Evolutionary conservation across 2,888 invertebrate genomes (phyloP), one percentile per base, ranked within the genome.

Genomic region (Nomada hirtipes): DNA sequence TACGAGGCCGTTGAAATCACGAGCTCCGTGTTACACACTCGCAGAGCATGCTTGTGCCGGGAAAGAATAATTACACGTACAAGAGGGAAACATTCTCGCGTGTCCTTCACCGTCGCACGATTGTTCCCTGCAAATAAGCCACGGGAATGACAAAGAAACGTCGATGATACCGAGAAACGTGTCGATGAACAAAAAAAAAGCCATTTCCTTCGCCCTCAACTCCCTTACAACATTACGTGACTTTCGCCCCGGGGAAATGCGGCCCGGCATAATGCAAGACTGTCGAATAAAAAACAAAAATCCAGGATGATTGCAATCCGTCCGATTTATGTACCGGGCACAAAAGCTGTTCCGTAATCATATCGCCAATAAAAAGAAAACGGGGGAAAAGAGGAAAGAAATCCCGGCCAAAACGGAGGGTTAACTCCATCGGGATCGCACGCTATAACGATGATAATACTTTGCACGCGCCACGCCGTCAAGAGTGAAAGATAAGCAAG

Each of bases 401-500:
- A 65, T 53, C 20, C 4, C 3, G 29, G 2, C 2, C 2, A 2
- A 9, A 57, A 36, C 18, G 29, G 44, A 44, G 67, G 70, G 18
- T 52, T 65, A 61, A 50, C 4, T 71, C 44, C 52, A 70, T 10
- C 23, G 47, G 42, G 55, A 0, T 44, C 50, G 55, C 68, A 57
- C n/a, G 47, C 47, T 47, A 65, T 55, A 72, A 78, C 44, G 74
- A 50, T 50, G 83, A 75, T 75, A 77, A 81, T 74, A 68, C 75
- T 44, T 61, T 20, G 65, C 69, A 74, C 79, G 82, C 79, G 60
- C 29, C 42, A 2, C 29, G 15, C 15, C 61, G 36, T 75, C 44
- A 36, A 75, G 60, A 65, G 68, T 18, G 47, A 13, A 47, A 82
- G 75, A 82, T 84, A 84, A 83, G 72, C 52, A 26, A 26, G 20